A percentile compares a stretch with the other conserved stretches of the same genome.
phyloP scores from a whole-genome alignment of 2,113 vertebrate species.

The Neodontobutis hainanensis region DNA sequence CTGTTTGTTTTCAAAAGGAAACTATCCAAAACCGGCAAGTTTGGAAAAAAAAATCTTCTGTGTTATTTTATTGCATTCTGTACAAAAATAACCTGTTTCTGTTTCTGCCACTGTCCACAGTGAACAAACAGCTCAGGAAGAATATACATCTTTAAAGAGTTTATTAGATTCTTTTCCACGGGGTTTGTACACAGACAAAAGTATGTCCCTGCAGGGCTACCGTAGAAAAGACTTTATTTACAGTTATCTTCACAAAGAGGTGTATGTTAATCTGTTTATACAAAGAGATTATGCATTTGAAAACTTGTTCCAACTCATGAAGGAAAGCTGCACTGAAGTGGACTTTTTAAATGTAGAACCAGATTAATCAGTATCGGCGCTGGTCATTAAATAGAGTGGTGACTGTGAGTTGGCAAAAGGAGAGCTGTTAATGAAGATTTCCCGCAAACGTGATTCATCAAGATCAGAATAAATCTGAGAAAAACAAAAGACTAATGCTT shows the following conservation, averaged over 20 bases:
- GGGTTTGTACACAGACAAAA: too few relatives aligned
- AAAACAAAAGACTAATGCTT: background rate
- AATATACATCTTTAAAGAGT: too few relatives aligned
- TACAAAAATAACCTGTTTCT: too few relatives aligned
- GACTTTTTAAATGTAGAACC: background rate
- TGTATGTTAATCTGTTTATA: constrained; percentile 2
- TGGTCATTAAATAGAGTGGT: constrained; percentile 9
- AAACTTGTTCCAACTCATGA: constrained; percentile 1
- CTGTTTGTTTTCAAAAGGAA: too few relatives aligned
- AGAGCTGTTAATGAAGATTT: constrained; percentile 9
- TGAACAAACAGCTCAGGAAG: too few relatives aligned
- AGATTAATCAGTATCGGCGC: background rate
- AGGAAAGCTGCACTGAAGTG: background rate
- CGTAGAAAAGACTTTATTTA: too few relatives aligned
- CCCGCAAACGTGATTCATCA: background rate
- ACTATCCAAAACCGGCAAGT: too few relatives aligned
- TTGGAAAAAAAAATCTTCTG: too few relatives aligned
- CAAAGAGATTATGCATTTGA: background rate
- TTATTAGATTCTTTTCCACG: too few relatives aligned
- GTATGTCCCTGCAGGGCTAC: too few relatives aligned
- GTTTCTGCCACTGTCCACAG: too few relatives aligned
- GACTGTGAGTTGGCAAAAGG: background rate
- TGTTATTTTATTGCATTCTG: too few relatives aligned
- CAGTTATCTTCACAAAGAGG: background rate
- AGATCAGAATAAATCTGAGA: background rate